phyloP scores from a whole-genome alignment of 2,888 invertebrate genomes.

The Entomobrya multifasciata region DNA sequence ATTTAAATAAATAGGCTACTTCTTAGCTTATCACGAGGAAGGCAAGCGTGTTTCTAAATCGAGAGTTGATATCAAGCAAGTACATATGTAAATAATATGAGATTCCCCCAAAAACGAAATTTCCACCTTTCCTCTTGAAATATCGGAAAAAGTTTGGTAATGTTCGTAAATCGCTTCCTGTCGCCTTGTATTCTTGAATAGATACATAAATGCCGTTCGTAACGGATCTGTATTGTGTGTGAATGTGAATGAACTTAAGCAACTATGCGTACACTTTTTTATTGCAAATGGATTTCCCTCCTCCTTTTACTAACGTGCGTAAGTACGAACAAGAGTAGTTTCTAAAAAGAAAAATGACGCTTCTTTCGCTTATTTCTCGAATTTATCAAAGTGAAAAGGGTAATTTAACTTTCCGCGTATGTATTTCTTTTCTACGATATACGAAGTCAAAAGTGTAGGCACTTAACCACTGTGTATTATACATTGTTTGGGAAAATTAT shows the following conservation, averaged over 20 bases:
- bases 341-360: background rate
- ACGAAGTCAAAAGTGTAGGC: no score
- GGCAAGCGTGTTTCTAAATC: no score
- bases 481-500: no score
- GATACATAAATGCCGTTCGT: constrained; percentile 18
- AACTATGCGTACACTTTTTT: background rate
- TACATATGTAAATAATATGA: background rate
- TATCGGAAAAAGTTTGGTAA: constrained; percentile 46
- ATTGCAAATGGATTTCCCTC: constrained; percentile 4
- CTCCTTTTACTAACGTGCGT: constrained; percentile 20
- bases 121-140: constrained; percentile 27
- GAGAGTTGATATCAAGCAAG: background rate
- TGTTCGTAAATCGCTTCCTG: constrained; percentile 39
- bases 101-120: no score
- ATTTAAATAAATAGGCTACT: no score
- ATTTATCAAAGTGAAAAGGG: constrained; percentile 24
- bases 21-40: no score
- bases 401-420: no score
- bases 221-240: background rate
- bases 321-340: background rate
- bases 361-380: background rate
- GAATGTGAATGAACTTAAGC: no score
- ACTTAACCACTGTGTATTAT: no score
- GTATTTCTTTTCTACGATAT: no score
- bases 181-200: background rate